A percentile compares a stretch with the other conserved stretches of the same genome.
Evolutionary conservation across 2,888 invertebrate species (phyloP).

Genomic region (Eurois occulta): DNA sequence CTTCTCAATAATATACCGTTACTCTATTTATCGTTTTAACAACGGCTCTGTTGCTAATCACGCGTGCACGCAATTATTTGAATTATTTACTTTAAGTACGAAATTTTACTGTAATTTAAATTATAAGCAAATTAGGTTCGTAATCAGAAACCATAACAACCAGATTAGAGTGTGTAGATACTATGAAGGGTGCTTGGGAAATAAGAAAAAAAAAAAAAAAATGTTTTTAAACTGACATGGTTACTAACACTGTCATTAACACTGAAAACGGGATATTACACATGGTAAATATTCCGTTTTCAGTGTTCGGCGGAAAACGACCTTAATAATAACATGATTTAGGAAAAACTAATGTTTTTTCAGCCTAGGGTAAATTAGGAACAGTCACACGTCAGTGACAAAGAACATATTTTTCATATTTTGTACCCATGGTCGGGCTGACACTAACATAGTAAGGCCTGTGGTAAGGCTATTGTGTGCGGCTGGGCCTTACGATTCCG

Average conservation of each 20-base stretch:
- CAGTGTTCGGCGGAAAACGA: too few relatives aligned
- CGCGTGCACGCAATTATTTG: conserved; percentile 47
- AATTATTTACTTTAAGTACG: conserved; percentile 57
- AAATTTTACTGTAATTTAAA: conserved; percentile 16
- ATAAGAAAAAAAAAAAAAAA: background rate
- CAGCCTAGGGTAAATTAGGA: too few relatives aligned
- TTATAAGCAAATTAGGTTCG: conserved; percentile 31
- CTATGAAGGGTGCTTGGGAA: background rate
- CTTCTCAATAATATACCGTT: background rate
- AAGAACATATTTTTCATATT: background rate
- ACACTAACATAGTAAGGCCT: background rate
- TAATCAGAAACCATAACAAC: conserved; percentile 23
- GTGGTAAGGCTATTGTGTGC: background rate
- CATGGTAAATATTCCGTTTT: too few relatives aligned
- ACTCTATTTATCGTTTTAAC: conserved; percentile 36
- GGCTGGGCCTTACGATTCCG: background rate
- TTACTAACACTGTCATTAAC: too few relatives aligned
- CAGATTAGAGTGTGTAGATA: conserved; percentile 2
- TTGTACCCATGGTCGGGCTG: background rate
- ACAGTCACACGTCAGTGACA: too few relatives aligned
- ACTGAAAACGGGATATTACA: too few relatives aligned
- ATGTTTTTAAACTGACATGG: too few relatives aligned
- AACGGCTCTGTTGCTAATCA: conserved; percentile 48
- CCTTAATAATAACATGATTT: too few relatives aligned
- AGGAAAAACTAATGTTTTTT: too few relatives aligned